These are phyloP conservation scores for Xestia rhomboidea DNA, from an alignment of 2,888 invertebrate genomes.

Conservation along the genomic window DNA sequence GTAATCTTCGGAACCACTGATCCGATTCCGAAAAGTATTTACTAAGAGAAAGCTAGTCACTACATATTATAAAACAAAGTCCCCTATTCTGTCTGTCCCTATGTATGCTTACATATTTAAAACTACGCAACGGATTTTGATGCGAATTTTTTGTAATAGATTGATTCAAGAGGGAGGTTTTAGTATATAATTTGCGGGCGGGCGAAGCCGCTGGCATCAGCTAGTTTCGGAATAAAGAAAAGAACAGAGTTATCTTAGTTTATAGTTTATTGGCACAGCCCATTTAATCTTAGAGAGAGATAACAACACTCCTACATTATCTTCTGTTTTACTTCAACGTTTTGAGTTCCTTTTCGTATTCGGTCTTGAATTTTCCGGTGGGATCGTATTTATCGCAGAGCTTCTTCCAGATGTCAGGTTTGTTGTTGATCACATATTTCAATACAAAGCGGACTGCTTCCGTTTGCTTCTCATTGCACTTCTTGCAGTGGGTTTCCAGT, in stretches of 20 bases:
- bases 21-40: too few relatives aligned
- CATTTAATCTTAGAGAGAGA: not conserved
- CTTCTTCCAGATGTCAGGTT: conserved; percentile 75
- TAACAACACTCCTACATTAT: conserved; percentile 11
- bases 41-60: too few relatives aligned
- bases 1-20: too few relatives aligned
- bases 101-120: too few relatives aligned
- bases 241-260: conserved; percentile 2
- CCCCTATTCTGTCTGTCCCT: too few relatives aligned
- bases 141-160: too few relatives aligned
- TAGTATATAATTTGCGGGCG: too few relatives aligned
- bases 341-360: conserved; percentile 76
- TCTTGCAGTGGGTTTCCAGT: conserved; percentile 79
- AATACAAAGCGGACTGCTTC: conserved; percentile 76
- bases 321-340: conserved; percentile 37
- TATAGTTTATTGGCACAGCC: conserved; percentile 37
- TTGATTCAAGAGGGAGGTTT: too few relatives aligned
- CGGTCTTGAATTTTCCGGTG: conserved; percentile 69
- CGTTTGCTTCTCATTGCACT: conserved; percentile 80
- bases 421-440: conserved; percentile 80
- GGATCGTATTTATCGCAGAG: conserved; percentile 77
- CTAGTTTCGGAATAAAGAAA: not conserved
- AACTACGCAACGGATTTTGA: too few relatives aligned
- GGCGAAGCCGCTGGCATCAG: not conserved
- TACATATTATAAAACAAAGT: too few relatives aligned